A percentile compares a stretch with the other conserved stretches of the same genome.
Evolutionary conservation across 2,113 vertebrate species (phyloP).

Genomic region (Leptodactylus fuscus): DNA sequence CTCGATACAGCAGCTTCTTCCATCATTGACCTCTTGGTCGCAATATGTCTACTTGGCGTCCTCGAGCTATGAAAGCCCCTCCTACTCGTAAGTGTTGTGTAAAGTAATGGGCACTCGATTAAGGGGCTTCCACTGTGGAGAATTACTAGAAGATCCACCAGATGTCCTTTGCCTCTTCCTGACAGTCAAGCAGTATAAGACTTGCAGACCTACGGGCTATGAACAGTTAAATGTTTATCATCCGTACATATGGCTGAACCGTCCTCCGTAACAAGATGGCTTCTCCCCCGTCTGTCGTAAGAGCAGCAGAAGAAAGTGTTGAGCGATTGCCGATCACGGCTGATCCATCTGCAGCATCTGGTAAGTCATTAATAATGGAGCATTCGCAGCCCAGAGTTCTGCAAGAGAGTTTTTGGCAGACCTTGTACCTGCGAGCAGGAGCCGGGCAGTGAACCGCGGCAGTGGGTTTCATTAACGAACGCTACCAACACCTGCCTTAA

Average conservation of each 20-base stretch:
- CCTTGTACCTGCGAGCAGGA: conserved; percentile 1
- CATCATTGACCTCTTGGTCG: too few species aligned
- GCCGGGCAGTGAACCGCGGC: conserved; percentile 1
- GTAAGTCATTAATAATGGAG: conserved; percentile 45
- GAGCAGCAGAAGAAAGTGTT: conserved; percentile 23
- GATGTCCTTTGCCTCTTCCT: too few species aligned
- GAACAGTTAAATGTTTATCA: neutral
- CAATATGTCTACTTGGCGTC: too few species aligned
- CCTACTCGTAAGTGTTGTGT: too few species aligned
- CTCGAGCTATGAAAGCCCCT: too few species aligned
- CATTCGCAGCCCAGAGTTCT: conserved; percentile 10
- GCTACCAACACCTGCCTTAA: conserved; percentile 29
- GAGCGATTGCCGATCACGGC: conserved; percentile 1
- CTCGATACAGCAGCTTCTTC: too few species aligned
- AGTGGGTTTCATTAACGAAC: conserved; percentile 19
- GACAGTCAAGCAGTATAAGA: too few species aligned
- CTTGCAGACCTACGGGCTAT: too few species aligned
- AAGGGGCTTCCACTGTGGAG: too few species aligned
- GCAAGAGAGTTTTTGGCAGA: conserved; percentile 8
- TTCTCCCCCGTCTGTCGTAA: neutral
- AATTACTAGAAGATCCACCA: too few species aligned
- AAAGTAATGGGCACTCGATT: too few species aligned
- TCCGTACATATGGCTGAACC: neutral
- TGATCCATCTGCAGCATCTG: conserved; percentile 28
- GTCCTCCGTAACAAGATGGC: conserved; percentile 9